These are phyloP conservation scores for Syrrhaptes paradoxus DNA, from an alignment of 2,113 vertebrate species.

Conservation along the genomic window DNA sequence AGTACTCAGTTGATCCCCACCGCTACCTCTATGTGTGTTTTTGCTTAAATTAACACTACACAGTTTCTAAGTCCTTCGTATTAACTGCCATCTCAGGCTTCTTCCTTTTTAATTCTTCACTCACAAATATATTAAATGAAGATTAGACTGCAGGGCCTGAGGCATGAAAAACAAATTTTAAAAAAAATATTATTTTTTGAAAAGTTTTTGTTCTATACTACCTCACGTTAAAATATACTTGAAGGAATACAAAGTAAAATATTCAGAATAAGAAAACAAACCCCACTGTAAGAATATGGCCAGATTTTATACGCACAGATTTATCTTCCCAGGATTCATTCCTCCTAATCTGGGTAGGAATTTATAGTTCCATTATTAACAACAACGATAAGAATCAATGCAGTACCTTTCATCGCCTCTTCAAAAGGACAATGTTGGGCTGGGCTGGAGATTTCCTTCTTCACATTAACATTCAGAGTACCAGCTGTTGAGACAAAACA, in stretches of 20 bases:
- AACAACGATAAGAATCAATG: constrained; percentile 63
- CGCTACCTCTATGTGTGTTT: background rate
- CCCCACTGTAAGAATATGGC: background rate
- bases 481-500: constrained; percentile 73
- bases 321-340: constrained; percentile 20
- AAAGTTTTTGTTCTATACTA: background rate
- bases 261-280: background rate
- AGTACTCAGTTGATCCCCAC: background rate
- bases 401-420: constrained; percentile 92
- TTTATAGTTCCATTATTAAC: constrained; percentile 39
- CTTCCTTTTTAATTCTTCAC: background rate
- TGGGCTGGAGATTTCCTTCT: constrained; percentile 90
- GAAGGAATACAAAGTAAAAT: background rate
- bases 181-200: background rate
- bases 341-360: constrained; percentile 2
- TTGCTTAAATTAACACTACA: background rate
- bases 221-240: background rate
- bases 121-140: background rate
- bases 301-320: background rate
- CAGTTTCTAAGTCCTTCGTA: background rate
- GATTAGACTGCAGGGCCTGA: background rate
- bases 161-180: background rate
- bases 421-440: constrained; percentile 93
- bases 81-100: background rate
- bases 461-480: constrained; percentile 87